Conservation (phyloP, 2,797 vertebrate genomes). For the Acanthornis magna region DNA sequence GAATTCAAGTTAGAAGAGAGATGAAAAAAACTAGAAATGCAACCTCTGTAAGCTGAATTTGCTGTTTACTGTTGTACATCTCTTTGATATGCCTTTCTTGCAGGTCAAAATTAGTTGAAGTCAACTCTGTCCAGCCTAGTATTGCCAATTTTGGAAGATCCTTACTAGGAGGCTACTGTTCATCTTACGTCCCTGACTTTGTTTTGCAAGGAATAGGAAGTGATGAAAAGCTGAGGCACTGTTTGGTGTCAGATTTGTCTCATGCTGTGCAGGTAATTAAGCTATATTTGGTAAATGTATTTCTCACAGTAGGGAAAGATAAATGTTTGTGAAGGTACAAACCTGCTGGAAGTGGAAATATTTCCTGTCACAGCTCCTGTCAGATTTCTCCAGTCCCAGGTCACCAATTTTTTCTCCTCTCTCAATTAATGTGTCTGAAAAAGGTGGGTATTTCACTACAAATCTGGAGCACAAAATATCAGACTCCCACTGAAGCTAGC, state of each 20-base stretch:
- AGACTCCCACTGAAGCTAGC: not conserved
- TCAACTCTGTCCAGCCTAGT: conserved; percentile 90
- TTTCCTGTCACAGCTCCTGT: not conserved
- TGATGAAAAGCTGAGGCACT: conserved; percentile 92
- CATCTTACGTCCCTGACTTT: conserved; percentile 96
- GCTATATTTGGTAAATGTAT: conserved; percentile 49
- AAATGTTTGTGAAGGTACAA: conserved; percentile 44
- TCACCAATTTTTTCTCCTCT: not conserved
- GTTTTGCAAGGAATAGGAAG: conserved; percentile 93
- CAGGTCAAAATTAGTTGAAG: conserved; percentile 92
- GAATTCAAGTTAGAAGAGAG: not conserved
- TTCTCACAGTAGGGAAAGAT: conserved; percentile 50
- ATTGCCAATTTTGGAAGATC: conserved; percentile 97
- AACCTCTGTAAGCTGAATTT: not conserved
- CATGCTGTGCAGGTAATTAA: conserved; percentile 94
- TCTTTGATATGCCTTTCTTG: conserved; percentile 43
- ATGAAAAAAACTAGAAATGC: not conserved
- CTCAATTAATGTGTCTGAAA: not conserved
- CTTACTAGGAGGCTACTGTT: conserved; percentile 96
- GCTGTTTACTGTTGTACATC: not conserved
- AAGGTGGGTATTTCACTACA: not conserved
- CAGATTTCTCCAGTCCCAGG: not conserved
- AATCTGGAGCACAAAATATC: not conserved
- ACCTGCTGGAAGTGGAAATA: conserved; percentile 19
- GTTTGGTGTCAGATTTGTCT: conserved; percentile 87